Base-by-base conservation (phyloP, 2,888 invertebrate genomes). In the Silvanus unidentatus region DNA sequence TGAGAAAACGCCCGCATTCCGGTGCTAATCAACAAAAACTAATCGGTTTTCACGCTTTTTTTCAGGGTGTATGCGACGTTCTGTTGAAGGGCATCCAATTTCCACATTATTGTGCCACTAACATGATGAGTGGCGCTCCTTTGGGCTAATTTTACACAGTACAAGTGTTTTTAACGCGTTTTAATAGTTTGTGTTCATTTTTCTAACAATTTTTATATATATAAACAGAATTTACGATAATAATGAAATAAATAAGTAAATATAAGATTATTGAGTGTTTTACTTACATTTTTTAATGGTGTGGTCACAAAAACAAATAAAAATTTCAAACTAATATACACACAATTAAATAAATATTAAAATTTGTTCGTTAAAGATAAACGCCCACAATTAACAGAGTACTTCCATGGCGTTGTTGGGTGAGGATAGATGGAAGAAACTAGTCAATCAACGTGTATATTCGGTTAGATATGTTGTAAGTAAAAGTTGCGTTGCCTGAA, bases 31-130 rank as follows among this genome's bases (percentile, higher is more conserved):
- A n/a, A n/a, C n/a, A n/a, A n/a, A n/a, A 39, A 42, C 28, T 35
- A 35, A 35, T 35, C 6, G 6, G 6, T 35, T 35, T 35, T 35
- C 8, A 9, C 10, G 43, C 41, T 39, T 47, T 13, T 58, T 77
- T 77, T 46, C 76, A 87, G 86, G 79, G 79, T 39, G 58, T 85
- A 22, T 77, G 82, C 13, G 85, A 85, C 58, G 64, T 86, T 49
- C 70, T 87, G 44, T 71, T 87, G 16, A 72, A 78, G 60, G 82
- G 82, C 3, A 66, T 84, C 16, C 86, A 86, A 65, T 82, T 86
- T 59, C 85, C 87, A 3, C 80, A 77, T 62, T 80, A 79, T 63
- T 86, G 86, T 63, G 83, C 84, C 5, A 74, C 80, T 62, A 78
- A 78, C 9, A 85, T 87, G 83, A 68, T 84, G 74, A 53, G 49